Evolutionary conservation across 1,140 invertebrate genomes (phyloP).

Genomic region (Oncopeltus fasciatus): DNA sequence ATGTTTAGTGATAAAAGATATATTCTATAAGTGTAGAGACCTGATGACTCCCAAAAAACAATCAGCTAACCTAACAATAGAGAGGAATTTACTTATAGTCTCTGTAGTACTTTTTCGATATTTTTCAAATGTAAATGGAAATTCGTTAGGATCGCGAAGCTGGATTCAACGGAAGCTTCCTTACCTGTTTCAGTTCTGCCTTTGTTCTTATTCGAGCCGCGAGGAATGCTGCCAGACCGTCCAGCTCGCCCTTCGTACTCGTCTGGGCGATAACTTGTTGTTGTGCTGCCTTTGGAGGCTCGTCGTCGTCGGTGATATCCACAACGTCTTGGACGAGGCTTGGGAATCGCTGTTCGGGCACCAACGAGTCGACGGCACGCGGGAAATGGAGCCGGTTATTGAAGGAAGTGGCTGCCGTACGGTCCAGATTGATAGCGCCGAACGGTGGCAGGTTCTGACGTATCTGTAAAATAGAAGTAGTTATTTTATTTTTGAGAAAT

Average conservation of each 20-base stretch:
- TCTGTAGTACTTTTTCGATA: too few relatives aligned
- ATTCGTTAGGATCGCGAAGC: too few relatives aligned
- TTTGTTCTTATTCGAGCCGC: constrained; percentile 64
- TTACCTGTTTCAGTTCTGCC: constrained; percentile 60
- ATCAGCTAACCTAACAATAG: too few relatives aligned
- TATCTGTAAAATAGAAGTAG: not conserved
- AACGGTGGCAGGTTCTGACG: constrained; percentile 41
- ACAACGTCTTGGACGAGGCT: constrained; percentile 24
- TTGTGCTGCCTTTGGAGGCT: not conserved
- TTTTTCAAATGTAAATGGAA: too few relatives aligned
- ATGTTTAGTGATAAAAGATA: too few relatives aligned
- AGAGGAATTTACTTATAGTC: too few relatives aligned
- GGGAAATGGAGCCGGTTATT: constrained; percentile 45
- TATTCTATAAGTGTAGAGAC: too few relatives aligned
- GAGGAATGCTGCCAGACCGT: constrained; percentile 38
- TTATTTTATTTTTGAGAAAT: not conserved
- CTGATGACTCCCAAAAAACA: too few relatives aligned
- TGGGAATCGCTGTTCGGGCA: constrained; percentile 26
- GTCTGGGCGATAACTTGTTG: not conserved
- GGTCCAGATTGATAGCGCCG: constrained; percentile 31
- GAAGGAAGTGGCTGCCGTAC: constrained; percentile 34
- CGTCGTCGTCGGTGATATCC: constrained; percentile 8
- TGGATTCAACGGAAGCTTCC: too few relatives aligned
- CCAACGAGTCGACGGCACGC: constrained; percentile 45
- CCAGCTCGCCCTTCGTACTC: constrained; percentile 29